Evolutionary conservation across 92 coral and sea anemone genomes (phyloP).

Genomic region (Zoanthus gigantus): DNA sequence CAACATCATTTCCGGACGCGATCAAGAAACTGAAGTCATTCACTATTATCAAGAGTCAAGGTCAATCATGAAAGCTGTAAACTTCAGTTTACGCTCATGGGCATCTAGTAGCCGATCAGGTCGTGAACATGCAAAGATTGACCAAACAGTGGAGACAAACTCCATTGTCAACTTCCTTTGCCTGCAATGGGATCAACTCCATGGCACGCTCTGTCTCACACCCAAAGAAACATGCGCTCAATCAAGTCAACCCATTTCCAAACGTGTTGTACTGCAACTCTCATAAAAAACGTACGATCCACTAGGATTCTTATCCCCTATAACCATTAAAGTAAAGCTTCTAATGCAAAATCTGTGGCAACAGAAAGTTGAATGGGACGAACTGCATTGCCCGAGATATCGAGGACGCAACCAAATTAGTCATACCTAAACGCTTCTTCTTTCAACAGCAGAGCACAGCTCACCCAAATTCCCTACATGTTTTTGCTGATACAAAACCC

Average conservation of each 20-base stretch:
- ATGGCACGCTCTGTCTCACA: slow-evolving; percentile 39
- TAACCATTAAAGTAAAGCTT: slow-evolving; percentile 63
- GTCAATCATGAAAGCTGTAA: slow-evolving; percentile 50
- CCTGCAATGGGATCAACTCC: slow-evolving; percentile 33
- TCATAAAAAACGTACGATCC: slow-evolving; percentile 55
- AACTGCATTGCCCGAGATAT: slow-evolving; percentile 46
- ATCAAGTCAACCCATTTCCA: slow-evolving; percentile 44
- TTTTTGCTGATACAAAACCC: slow-evolving; percentile 64
- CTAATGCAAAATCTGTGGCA: slow-evolving; percentile 72
- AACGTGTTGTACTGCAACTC: slow-evolving; percentile 54
- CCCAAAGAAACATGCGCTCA: background rate
- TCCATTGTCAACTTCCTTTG: slow-evolving; percentile 40
- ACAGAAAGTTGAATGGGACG: slow-evolving; percentile 67
- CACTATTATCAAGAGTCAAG: slow-evolving; percentile 49
- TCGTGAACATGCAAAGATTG: slow-evolving; percentile 31
- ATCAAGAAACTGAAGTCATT: slow-evolving; percentile 41
- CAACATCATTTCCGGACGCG: slow-evolving; percentile 55
- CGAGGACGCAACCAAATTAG: slow-evolving; percentile 49
- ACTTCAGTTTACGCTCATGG: slow-evolving; percentile 63
- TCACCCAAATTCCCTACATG: slow-evolving; percentile 49
- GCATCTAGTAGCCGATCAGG: slow-evolving; percentile 49
- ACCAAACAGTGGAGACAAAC: slow-evolving; percentile 35
- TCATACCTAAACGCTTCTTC: slow-evolving; percentile 60
- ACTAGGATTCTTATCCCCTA: slow-evolving; percentile 57
- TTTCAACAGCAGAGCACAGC: slow-evolving; percentile 13